Evolutionary conservation across 2,113 vertebrate species (phyloP), one percentile per base, ranked within the genome.

Genomic region (Nematolebias whitei): DNA sequence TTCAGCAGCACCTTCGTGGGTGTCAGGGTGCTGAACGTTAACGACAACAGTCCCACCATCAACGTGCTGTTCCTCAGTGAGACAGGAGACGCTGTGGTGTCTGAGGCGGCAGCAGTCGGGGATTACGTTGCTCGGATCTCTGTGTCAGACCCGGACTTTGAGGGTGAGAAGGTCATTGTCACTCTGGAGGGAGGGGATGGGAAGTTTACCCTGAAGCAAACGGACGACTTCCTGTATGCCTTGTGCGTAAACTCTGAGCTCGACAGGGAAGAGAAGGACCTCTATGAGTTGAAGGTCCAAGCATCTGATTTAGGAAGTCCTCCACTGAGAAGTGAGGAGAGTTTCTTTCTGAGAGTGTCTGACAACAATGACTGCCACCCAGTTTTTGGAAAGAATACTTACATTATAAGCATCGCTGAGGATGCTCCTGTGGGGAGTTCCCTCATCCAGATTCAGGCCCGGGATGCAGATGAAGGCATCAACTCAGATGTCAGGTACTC

Each of bases 321-420:
- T 1, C 88, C 94, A 0, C 78, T 96, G 64, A 92, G 88, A 59
- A 83, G 90, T 0, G 90, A 93, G 67, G 72, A 60, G 19, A 78
- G 86, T 1, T 76, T 98, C 57, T 71, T 93, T 39, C 73, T 98
- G 16, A 88, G 78, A 51, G 85, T 98, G 40, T 58, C 88, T 0
- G 96, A 96, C 80, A 54, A 92, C 54, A 98, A 98, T 2, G 96
- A 97, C 74, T 93, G 94, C 74, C 67, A 80, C 0, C 96, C 96
- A 0, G 40, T 76, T 1, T 98, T 98, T 78, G 87, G 90, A 22
- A 89, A 83, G 55, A 80, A 91, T 2, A 78, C 32, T 3, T 95
- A 94, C 69, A 16, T 60, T 0, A 86, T 92, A 15, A 71, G 80
- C 0, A 88, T 98, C 13, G 82, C 93, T 0, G 96, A 98, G 75